Base-by-base conservation (phyloP, 1,140 invertebrate genomes). In the Nilaparvata lugens region DNA sequence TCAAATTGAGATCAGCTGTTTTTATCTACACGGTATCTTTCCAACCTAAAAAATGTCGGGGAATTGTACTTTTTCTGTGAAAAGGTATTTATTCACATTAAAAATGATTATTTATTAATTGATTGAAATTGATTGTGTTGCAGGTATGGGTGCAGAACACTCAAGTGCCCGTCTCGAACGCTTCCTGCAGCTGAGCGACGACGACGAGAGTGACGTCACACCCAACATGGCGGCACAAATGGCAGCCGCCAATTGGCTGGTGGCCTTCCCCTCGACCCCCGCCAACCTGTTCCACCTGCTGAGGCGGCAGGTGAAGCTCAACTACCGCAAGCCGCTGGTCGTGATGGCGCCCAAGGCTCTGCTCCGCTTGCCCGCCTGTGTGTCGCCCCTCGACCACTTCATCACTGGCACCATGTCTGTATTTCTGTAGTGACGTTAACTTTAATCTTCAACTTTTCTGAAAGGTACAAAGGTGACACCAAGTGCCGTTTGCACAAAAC, bases 241-340 rank as follows among this genome's bases (percentile, higher is more conserved):
- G 35, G 16, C 52, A 66, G 78, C 87, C 66, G 83, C 95, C 23
- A 97, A 95, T 71, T 82, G 95, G 70, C 84, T 92, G 62, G 78
- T 99, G 21, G 87, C 83, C 0, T 90, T 96, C 75, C 94, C 95
- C 0, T 95, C 93, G 13, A 98, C 95, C 5, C 90, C 95, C 3
- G 93, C 95, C 4, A 95, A 99, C 73, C 98, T 98, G 73, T 99
- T 97, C 73, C 97, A 99, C 80, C 74, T 97, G 6, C 76, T 99
- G 24, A 81, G 97, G 53, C 81, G 92, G 78, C 96, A 99, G 81
- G 90, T 89, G 65, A 63, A 94, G 0, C 77, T 93, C 62, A 87
- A 94, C 71, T 97, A 88, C 73, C 79, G 95, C 53, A 98, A 97
- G 71, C 96, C 96, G 0, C 72, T 98, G 23, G 79, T 98, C 43